Conservation (phyloP, 2,797 vertebrate species). For the Apogon hyalosoma region DNA sequence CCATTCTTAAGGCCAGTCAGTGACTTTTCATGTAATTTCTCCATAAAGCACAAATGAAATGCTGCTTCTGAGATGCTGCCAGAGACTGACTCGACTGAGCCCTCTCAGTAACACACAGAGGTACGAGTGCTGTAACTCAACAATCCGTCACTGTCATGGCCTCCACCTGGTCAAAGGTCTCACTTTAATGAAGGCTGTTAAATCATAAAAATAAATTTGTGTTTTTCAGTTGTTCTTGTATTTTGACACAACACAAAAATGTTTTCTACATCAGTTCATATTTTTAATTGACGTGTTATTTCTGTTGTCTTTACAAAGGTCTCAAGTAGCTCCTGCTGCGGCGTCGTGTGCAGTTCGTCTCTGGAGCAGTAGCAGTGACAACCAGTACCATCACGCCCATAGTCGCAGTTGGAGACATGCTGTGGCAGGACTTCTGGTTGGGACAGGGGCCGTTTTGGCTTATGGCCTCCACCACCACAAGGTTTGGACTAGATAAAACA, state of each 20-base stretch:
- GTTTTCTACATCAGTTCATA: too few relatives aligned
- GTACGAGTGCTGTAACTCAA: conserved; percentile 45
- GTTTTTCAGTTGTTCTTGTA: background rate
- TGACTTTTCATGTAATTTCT: background rate
- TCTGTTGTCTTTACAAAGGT: conserved; percentile 44
- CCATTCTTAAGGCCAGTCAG: too few relatives aligned
- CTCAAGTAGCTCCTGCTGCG: conserved; percentile 41
- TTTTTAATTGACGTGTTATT: background rate
- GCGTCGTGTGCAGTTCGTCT: conserved; percentile 52
- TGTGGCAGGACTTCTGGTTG: conserved; percentile 79
- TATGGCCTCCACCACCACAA: conserved; percentile 76
- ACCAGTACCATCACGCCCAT: conserved; percentile 38
- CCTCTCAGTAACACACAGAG: conserved; percentile 58
- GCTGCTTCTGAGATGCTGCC: conserved; percentile 79
- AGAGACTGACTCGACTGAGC: conserved; percentile 63
- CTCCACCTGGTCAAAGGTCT: conserved; percentile 20
- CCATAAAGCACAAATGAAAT: conserved; percentile 72
- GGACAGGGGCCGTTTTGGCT: conserved; percentile 78
- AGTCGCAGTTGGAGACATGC: conserved; percentile 69
- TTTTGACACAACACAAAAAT: too few relatives aligned
- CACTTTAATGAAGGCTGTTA: background rate
- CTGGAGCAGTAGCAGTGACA: conserved; percentile 60
- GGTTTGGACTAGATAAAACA: conserved; percentile 61
- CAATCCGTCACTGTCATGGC: background rate
- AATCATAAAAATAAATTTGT: background rate